phyloP scores from a whole-genome alignment of 2,888 invertebrate genomes.

The Seira sanloemensis region DNA sequence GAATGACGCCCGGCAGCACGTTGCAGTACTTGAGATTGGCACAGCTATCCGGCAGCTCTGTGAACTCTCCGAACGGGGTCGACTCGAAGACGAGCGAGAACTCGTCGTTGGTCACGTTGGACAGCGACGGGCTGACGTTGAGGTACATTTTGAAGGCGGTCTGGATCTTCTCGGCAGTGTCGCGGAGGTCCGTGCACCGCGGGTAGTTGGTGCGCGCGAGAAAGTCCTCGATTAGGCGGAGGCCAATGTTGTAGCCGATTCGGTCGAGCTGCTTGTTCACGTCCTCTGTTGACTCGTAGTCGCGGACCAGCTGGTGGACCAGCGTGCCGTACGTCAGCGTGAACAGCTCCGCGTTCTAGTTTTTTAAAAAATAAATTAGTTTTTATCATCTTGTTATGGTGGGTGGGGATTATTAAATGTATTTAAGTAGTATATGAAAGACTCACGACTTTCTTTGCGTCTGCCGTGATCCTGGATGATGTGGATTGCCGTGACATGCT shows the following conservation, averaged over 20 bases:
- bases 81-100: conserved; percentile 96
- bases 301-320: conserved; percentile 97
- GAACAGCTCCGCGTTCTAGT: conserved; percentile 96
- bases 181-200: conserved; percentile 95
- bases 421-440: neutral
- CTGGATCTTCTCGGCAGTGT: conserved; percentile 97
- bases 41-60: conserved; percentile 92
- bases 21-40: conserved; percentile 92
- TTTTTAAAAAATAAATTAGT: conserved; percentile 73
- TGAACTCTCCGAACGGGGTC: conserved; percentile 97
- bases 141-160: conserved; percentile 44
- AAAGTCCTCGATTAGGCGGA: conserved; percentile 97
- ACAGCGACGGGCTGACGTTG: conserved; percentile 83
- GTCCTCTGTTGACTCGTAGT: conserved; percentile 93
- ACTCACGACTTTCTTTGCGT: conserved; percentile 71
- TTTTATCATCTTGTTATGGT: neutral
- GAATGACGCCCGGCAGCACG: conserved; percentile 91
- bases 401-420: too few relatives aligned
- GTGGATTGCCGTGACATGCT: conserved; percentile 57
- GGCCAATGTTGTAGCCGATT: conserved; percentile 98
- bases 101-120: conserved; percentile 97
- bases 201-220: conserved; percentile 92
- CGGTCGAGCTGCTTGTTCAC: conserved; percentile 97
- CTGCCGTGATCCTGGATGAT: conserved; percentile 65
- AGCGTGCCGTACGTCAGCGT: conserved; percentile 98